Base-by-base conservation (phyloP, 2,888 invertebrate species). In the Xylota sylvarum region DNA sequence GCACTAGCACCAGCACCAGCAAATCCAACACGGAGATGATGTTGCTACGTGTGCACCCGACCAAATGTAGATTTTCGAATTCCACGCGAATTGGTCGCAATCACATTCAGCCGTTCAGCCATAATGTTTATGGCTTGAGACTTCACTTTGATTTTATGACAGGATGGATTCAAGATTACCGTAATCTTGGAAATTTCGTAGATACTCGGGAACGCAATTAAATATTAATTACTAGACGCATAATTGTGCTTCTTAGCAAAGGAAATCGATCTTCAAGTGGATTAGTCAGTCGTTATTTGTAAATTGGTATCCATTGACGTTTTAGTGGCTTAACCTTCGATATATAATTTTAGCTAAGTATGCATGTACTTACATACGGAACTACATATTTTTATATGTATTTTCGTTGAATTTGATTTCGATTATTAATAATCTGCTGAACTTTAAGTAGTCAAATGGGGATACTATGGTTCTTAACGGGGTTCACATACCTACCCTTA, bases 261-360 rank as follows among this genome's bases (percentile, higher is more conserved):
- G 79, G 62, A 74, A 84, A 84, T 74, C 67, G 79, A 77, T 64
- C 43, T 56, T 48, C n/a, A 69, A 74, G 23, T 62, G 48, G 55
- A 67, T 73, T 64, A 32, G 17, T 14, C 65, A 4, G 17, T 12
- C 14, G 27, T 17, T 30, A 14, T 40, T 14, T n/a, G 9, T 35
- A 27, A 62, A 40, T 12, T 48, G 35, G 27, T 65, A 14, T 35
- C 23, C n/a, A 64, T 7, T 6, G 17, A 43, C n/a, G 19, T 48
- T 32, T 30, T 17, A n/a, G 32, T 7, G n/a, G 30, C 9, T 6
- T 27, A 30, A 30, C 10, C 9, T 14, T 19, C 14, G 14, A 9
- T 19, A 0, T 43, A n/a, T 46, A 17, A 17, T 46, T 46, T 6
- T 0, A 7, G 5, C 7, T n/a, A n/a, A n/a, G n/a, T n/a, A n/a